These are phyloP conservation scores for Aphidoletes aphidimyza DNA, from an alignment of 2,888 invertebrate genomes.

Conservation along the genomic window DNA sequence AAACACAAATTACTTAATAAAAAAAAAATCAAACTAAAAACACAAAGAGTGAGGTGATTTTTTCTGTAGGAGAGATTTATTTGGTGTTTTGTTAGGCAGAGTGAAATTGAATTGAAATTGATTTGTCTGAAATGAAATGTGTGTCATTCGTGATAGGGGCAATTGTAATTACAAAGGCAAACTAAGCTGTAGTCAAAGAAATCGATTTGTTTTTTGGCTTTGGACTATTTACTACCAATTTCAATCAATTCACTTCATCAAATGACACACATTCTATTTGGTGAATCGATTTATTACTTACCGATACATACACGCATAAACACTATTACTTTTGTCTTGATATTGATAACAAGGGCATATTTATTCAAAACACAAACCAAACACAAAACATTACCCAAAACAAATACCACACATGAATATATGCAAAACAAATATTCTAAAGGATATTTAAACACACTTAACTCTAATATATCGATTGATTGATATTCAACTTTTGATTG, in stretches of 20 bases:
- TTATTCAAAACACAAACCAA: neutral
- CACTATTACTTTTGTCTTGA: conserved; percentile 17
- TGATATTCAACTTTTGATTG: conserved; percentile 22
- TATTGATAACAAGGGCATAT: conserved; percentile 27
- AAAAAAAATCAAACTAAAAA: neutral
- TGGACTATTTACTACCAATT: too few species aligned
- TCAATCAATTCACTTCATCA: too few species aligned
- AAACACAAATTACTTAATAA: neutral
- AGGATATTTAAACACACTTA: conserved; percentile 12
- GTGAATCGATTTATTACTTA: neutral
- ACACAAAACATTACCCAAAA: neutral
- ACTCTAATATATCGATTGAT: conserved; percentile 32
- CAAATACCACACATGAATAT: conserved; percentile 34
- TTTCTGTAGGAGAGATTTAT: neutral
- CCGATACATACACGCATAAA: conserved; percentile 1
- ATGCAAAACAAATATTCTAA: conserved; percentile 28
- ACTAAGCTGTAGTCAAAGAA: too few species aligned
- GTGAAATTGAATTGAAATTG: too few species aligned
- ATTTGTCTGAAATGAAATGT: too few species aligned
- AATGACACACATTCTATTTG: neutral
- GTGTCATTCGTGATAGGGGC: too few species aligned
- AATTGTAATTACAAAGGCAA: too few species aligned
- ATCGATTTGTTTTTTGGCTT: too few species aligned
- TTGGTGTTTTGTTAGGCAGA: too few species aligned
- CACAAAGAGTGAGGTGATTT: neutral